Evolutionary conservation across 2,888 invertebrate species (phyloP), one percentile per base, ranked within the genome.

Genomic region (Plutella xylostella): DNA sequence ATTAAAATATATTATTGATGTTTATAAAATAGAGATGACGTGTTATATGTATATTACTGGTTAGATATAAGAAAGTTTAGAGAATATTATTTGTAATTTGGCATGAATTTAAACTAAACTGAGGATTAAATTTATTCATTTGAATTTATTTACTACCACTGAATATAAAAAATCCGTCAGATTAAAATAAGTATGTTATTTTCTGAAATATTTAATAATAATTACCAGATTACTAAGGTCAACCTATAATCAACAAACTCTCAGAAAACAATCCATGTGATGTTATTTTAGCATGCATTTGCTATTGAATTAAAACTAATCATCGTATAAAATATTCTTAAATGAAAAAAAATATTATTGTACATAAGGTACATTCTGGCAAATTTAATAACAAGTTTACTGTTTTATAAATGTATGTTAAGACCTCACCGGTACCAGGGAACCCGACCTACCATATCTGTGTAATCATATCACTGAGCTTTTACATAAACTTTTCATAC

Each of bases 1-100:
- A 61, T 62, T 61, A 55, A 52, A 48, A 52, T 70, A 61, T 55
- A 53, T 57, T 58, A 58, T 69, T 60, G 67, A 61, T 67, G 68
- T 71, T 65, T 65, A 57, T 58, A 53, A 49, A 4, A 43, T 48
- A 50, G 54, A 53, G 48, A 56, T 53, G 56, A 65, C 63, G 45
- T 48, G 60, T 55, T 65, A 55, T 15, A 39, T 22, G 7, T 35
- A 35, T 35, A 35, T 17, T 12, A n/a, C n/a, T 18, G 19, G 20
- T 9, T 20, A 20, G 15, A 12, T 37, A 18, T 12, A 18, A 37
- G 20, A 33, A 19, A 35, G 14, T 12, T 18, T 35, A 35, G 35
- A 35, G 37, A 37, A 37, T 12, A 19, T 18, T 37, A 20, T 19
- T 37, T 37, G 37, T 18, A 35, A 15, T 18, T 18, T n/a, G n/a